Evolutionary conservation across 1,140 invertebrate species (phyloP).

Genomic region (Orchestia grillus): DNA sequence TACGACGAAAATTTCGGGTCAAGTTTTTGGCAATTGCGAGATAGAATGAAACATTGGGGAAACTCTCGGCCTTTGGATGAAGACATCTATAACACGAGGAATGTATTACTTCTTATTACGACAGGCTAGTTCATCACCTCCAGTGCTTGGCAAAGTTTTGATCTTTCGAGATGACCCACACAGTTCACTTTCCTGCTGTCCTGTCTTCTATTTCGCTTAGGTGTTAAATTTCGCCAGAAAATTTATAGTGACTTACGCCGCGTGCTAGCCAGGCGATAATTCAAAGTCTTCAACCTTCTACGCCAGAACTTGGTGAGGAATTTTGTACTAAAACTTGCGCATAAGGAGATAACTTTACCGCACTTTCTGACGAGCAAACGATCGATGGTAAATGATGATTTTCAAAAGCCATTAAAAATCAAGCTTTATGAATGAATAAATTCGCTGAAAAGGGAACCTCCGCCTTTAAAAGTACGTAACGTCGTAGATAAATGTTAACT

Average conservation of each 20-base stretch:
- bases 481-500: no score
- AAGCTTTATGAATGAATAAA: neutral
- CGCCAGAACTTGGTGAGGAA: neutral
- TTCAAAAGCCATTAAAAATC: neutral
- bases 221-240: neutral
- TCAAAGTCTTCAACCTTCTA: neutral
- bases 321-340: neutral
- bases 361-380: neutral
- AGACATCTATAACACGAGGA: neutral
- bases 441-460: neutral
- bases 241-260: neutral
- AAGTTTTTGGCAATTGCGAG: neutral
- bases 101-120: neutral
- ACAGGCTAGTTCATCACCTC: neutral
- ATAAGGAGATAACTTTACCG: neutral
- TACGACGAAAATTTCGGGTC: neutral
- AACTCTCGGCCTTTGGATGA: neutral
- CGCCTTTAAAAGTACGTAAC: neutral
- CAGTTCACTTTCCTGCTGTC: neutral
- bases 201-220: neutral
- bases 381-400: neutral
- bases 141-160: neutral
- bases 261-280: neutral
- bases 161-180: neutral
- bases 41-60: neutral